Base-by-base conservation (phyloP, 2,113 vertebrate genomes). In the Alosa alosa region DNA sequence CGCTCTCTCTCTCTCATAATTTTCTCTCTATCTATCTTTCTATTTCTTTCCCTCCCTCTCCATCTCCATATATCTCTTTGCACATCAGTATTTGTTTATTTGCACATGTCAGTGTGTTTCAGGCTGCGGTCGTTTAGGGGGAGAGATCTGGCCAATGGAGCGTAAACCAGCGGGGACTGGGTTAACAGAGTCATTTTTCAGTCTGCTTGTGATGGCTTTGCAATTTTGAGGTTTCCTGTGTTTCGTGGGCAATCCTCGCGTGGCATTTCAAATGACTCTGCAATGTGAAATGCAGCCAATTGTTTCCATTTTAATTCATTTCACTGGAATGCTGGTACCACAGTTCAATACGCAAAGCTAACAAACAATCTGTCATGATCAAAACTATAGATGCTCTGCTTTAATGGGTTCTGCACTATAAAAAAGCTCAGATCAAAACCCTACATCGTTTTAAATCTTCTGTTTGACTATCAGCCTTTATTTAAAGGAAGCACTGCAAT, bases 221-320 rank as follows among this genome's bases (percentile, higher is more conserved):
- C 44, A 84, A 84, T 50, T 78, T 50, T 50, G 84, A 85, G 84
- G 84, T 85, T 85, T 78, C 84, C 84, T 85, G 84, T 78, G 46
- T 78, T 85, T 84, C 64, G 49, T 47, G 64, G 84, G 41, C 44
- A 84, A 84, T 84, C 68, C 75, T 78, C 60, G 15, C 39, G 44
- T 36, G 41, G 31, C 31, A 20, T 20, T 31, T 50, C 46, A 39
- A 64, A 81, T 78, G 72, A 78, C 72, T 78, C 64, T n/a, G 68
- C 75, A 25, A 50, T 36, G 72, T 78, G 72, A 78, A 45, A 81
- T 7, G 50, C 50, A 50, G 9, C 39, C 72, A 85, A 68, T 49
- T 72, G 31, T 75, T 84, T 50, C 84, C 60, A 78, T 78, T 78
- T 84, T 47, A 49, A 78, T n/a, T 17, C 64, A 15, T 72, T 75